These are phyloP conservation scores for Trichoplusia ni DNA, from an alignment of 1,140 invertebrate genomes.

Conservation along the genomic window DNA sequence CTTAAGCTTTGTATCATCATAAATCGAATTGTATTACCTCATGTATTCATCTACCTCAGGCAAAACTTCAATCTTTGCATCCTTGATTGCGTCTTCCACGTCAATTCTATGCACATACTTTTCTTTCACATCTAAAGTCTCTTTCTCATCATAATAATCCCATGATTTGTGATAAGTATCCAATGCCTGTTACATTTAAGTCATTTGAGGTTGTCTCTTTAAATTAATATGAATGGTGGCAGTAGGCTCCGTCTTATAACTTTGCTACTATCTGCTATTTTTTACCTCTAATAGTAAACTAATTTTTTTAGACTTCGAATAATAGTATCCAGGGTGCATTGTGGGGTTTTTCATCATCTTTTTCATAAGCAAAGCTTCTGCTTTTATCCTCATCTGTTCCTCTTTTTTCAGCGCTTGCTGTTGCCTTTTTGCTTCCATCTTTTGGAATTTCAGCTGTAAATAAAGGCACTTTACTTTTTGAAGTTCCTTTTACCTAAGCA, in stretches of 20 bases:
- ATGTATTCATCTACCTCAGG: conserved; percentile 49
- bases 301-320: conserved; percentile 53
- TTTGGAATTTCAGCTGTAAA: conserved; percentile 48
- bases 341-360: conserved; percentile 69
- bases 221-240: no score
- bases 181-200: no score
- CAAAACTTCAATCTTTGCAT: conserved; percentile 53
- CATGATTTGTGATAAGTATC: conserved; percentile 50
- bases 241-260: no score
- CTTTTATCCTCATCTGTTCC: conserved; percentile 49
- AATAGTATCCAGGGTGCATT: conserved; percentile 61
- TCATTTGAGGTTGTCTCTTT: no score
- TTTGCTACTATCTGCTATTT: no score
- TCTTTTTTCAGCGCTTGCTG: conserved; percentile 45
- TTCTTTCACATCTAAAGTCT: conserved; percentile 47
- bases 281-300: conserved; percentile 47
- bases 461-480: no score
- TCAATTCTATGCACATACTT: conserved; percentile 47
- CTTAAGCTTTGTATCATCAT: background rate
- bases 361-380: conserved; percentile 49
- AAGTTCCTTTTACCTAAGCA: no score
- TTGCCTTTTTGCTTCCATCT: conserved; percentile 51
- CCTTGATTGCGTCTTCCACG: conserved; percentile 44
- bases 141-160: conserved; percentile 46
- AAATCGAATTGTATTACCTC: conserved; percentile 41